Evolutionary conservation across 2,797 vertebrate species (phyloP), one percentile per base, ranked within the genome.

Genomic region (Gallinago nigripennis): DNA sequence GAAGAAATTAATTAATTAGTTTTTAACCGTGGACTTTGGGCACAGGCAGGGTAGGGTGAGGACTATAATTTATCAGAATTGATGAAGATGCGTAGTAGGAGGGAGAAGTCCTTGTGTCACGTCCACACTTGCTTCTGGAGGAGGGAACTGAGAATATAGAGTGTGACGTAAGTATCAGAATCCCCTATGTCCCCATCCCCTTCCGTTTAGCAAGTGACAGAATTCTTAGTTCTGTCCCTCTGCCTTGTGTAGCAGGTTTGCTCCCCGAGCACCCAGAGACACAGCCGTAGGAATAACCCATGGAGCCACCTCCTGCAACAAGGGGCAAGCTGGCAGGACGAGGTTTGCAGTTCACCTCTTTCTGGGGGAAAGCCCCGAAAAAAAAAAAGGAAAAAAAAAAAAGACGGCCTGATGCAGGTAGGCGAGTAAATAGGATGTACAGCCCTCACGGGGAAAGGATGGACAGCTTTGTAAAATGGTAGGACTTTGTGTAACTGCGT

Each of bases 211-310:
- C 63, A 63, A 30, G 35, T 6, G 25, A 48, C 41, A 43, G 9
- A 86, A 15, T 6, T 18, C 61, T 75, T n/a, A 39, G 25, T 33
- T 70, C 65, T 35, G 63, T 46, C 46, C 28, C 3, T 41, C 76
- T 76, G 46, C 94, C 72, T 84, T 54, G 82, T 30, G 5, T 10
- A 81, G 76, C 94, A 57, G 87, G 46, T 80, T 71, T 75, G 30
- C 65, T 65, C 57, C 83, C 68, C 78, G 37, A 41, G 70, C 2
- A 6, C 9, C 2, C 57, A 72, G 57, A 73, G 56, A n/a, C 21
- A 5, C 30, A 16, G 57, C 0, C 20, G 5, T 19, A 82, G 89
- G 43, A 79, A 25, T 43, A 56, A 84, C 46, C 79, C 35, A 45
- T 3, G 35, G 83, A 86, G 87, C 76, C 27, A 1, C 3, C 2